Base-by-base conservation (phyloP, 2,888 invertebrate genomes). In the Drosophila barbarae region DNA sequence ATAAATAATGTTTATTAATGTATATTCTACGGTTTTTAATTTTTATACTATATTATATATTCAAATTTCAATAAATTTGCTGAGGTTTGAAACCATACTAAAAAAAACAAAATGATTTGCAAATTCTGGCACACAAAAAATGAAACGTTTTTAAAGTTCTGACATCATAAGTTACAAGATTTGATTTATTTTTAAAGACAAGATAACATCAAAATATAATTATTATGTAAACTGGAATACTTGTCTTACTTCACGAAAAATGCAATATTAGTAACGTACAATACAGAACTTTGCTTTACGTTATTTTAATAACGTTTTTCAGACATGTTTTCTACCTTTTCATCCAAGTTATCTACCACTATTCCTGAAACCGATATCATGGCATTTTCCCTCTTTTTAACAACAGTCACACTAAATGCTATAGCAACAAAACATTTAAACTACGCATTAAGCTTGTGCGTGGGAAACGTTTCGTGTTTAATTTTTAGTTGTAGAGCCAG, bases 101-200 rank as follows among this genome's bases (percentile, higher is more conserved):
- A 18, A 18, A 18, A 18, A 18, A 18, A 18, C 1, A 18, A 18
- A 18, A 18, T 18, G 18, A 1, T 18, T 18, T 18, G 18, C 18
- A 18, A 18, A 18, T 18, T 18, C 18, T 18, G 18, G 18, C 18
- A 18, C 18, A 18, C 18, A 18, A 18, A 18, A 18, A 18, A 18
- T 18, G 18, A 18, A 18, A 18, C 18, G 18, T 18, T 18, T 18
- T 18, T 18, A 18, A 18, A 21, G 23, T 23, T 23, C 18, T 18
- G 18, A 18, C 18, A 18, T 18, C 18, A 23, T 1, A 23, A 23
- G 23, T 23, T 23, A 5, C 23, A 23, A 23, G 23, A 23, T 23
- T 23, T 23, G 23, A 23, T 23, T 23, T 23, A 23, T 23, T 95
- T 91, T 90, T 98, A 50, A 97, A 96, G 91, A 93, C 94, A 32